Evolutionary conservation across 2,113 vertebrate genomes (phyloP), one percentile per base, ranked within the genome.

Genomic region (Nibea coibor): DNA sequence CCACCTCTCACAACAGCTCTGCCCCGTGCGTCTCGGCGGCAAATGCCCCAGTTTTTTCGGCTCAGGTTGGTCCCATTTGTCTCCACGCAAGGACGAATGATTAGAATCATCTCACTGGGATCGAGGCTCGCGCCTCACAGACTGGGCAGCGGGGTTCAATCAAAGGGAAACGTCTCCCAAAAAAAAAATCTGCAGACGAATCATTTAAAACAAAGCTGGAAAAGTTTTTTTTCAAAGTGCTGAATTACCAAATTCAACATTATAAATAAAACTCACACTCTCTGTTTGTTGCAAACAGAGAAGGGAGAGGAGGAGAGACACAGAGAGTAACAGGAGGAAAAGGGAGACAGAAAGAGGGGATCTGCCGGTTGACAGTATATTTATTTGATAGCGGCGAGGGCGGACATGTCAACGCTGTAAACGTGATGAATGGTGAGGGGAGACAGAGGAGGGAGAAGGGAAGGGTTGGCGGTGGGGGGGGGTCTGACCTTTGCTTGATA

Each of bases 301-400:
- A 68, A 2, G n/a, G 10, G 67, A 39, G 5, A 10, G 11, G 20
- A 9, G 42, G 9, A 35, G 53, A 71, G 8, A 14, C 50, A 28
- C 2, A 58, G 15, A 54, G 43, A 43, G 48, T 73, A 70, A 68
- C 8, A 28, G 10, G 20, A 62, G 9, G 50, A 22, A 19, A 19
- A 51, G 35, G 14, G 22, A 47, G 66, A 39, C 4, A 50, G 56
- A 47, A 56, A 65, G 67, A 71, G 53, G 22, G 28, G 58, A 72
- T 59, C 19, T 50, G 22, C 45, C 22, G 26, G 80, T 20, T 84
- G 86, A 86, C 70, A 63, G 79, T 82, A 47, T 86, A 43, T 84
- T 76, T 81, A 83, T 86, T 80, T 86, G 76, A 86, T 81, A 28
- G 84, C 11, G 12, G 20, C 47, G 75, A 82, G 82, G 80, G 75